Evolutionary conservation across 2,888 invertebrate genomes (phyloP).

Genomic region (Melanotus villosus): DNA sequence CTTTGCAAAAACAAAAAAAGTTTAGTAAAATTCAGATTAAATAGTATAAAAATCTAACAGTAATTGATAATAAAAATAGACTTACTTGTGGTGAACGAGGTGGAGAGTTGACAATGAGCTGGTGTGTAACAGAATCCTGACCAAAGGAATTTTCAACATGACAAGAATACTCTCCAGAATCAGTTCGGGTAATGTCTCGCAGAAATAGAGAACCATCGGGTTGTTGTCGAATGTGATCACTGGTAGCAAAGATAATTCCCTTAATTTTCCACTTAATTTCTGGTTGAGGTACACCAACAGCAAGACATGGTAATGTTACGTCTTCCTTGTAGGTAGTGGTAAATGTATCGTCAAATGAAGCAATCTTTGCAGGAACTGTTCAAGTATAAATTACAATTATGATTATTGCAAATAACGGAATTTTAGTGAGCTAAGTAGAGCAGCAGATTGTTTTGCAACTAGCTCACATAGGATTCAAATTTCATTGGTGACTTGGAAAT

Average conservation of each 20-base stretch:
- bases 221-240: conserved; percentile 86
- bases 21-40: neutral
- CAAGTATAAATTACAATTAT: too few species aligned
- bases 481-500: too few species aligned
- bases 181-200: conserved; percentile 88
- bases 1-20: neutral
- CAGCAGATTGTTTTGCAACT: too few species aligned
- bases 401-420: too few species aligned
- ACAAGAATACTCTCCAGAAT: conserved; percentile 96
- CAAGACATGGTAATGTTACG: conserved; percentile 90
- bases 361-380: conserved; percentile 92
- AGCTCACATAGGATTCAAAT: too few species aligned
- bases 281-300: conserved; percentile 93
- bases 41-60: too few species aligned
- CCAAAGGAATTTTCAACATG: conserved; percentile 94
- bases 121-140: conserved; percentile 92
- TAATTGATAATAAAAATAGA: too few species aligned
- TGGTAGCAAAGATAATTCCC: conserved; percentile 83
- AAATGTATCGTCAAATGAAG: conserved; percentile 95
- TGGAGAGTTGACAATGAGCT: conserved; percentile 86
- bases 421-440: too few species aligned
- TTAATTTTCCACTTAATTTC: conserved; percentile 92
- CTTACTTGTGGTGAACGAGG: conserved; percentile 78
- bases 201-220: conserved; percentile 94
- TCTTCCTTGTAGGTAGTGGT: conserved; percentile 94